Evolutionary conservation across 2,797 vertebrate species (phyloP), one percentile per base, ranked within the genome.

Genomic region (Ctenopoma kingsleyae): DNA sequence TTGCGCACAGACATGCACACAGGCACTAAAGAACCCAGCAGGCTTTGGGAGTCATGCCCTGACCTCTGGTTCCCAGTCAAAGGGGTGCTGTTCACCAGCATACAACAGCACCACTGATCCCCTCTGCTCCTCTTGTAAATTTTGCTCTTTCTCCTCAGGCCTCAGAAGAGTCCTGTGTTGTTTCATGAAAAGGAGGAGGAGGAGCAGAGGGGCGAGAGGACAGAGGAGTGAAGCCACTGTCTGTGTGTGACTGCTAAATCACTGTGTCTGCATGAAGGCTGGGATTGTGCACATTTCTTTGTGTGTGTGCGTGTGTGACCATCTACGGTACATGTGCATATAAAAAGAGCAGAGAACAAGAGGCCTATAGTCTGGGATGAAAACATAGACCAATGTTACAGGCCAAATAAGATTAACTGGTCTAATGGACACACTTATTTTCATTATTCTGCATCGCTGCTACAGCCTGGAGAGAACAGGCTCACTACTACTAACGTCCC

Each of bases 391-490:
- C 83, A 84, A 87, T 86, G 91, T 87, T 85, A 82, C 73, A 78
- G 85, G 74, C 85, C 78, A 86, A 90, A 92, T 87, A 74, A 87
- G 85, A 92, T 93, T 90, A 92, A 67, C 87, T 89, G 82, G 60
- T 89, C 85, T 87, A 85, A 91, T 92, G 82, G 88, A 89, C 91
- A 91, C 89, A 89, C 90, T 92, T 92, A 92, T 91, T 91, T 90
- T 92, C 86, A 92, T 91, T 89, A 92, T 89, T 89, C 84, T 91
- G 87, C 78, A 76, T 88, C 70, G 56, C 72, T 84, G 87, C 82
- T 62, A 40, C 71, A 73, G 74, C 71, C 73, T 16, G 19, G 58
- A 81, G 77, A 78, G 64, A 80, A 81, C 71, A 70, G 78, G 55
- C 74, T 43, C 15, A 0, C 63, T 27, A 57, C 79, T 72, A 46